Conservation (phyloP, 2,797 vertebrate species). For the Picus viridis region DNA sequence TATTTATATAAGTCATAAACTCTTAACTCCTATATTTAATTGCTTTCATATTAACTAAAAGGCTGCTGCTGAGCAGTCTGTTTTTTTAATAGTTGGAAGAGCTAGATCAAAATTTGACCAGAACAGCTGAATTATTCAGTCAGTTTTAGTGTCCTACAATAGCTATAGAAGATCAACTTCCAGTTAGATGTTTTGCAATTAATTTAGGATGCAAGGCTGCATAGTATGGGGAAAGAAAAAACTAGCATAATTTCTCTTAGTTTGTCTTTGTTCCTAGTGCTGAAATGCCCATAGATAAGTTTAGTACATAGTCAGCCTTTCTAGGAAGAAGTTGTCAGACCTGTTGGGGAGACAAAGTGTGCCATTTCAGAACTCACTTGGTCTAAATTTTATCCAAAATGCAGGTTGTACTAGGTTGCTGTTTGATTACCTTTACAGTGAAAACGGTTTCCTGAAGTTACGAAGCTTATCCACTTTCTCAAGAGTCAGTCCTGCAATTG, state of each 20-base stretch:
- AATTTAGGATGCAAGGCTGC: neutral
- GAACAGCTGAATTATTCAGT: neutral
- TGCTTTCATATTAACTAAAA: neutral
- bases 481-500: neutral
- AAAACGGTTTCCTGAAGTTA: neutral
- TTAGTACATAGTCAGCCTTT: neutral
- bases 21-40: neutral
- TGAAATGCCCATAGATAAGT: neutral
- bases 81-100: neutral
- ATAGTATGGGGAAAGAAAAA: neutral
- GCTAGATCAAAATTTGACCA: neutral
- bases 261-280: neutral
- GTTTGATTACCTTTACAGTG: neutral
- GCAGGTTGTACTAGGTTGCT: neutral
- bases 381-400: neutral
- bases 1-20: neutral
- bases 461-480: accelerated
- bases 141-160: neutral
- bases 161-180: neutral
- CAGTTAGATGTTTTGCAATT: neutral
- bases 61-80: neutral
- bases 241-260: neutral
- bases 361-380: neutral
- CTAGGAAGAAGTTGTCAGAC: neutral
- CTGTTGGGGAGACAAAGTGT: neutral